Conservation (phyloP, 2,888 invertebrate genomes). For the Idaea aversata region DNA sequence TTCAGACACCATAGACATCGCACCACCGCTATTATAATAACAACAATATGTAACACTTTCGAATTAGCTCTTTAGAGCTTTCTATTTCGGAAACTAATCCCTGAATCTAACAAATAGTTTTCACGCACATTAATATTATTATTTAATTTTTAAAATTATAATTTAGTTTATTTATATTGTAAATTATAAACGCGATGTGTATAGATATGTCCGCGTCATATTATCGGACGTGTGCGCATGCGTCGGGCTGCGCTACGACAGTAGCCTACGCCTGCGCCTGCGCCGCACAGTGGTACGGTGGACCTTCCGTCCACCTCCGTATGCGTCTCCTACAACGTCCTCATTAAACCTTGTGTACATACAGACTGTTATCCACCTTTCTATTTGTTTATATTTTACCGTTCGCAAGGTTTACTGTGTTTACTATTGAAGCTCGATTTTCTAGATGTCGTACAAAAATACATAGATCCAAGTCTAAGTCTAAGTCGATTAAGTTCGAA, state of each 20-base stretch:
- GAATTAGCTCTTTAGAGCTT: no score
- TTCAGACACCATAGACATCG: conserved; percentile 25
- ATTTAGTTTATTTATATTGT: background rate
- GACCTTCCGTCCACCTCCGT: background rate
- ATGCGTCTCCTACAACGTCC: background rate
- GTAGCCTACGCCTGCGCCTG: background rate
- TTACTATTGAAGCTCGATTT: background rate
- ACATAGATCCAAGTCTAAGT: no score
- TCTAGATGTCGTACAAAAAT: no score
- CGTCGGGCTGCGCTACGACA: background rate
- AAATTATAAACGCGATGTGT: background rate
- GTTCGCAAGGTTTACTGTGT: background rate
- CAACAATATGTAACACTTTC: background rate
- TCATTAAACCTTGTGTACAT: background rate
- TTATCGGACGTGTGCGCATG: background rate
- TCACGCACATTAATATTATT: no score
- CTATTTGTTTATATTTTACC: background rate
- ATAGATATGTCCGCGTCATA: background rate
- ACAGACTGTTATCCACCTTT: background rate
- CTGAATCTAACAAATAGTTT: no score
- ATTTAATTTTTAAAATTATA: background rate
- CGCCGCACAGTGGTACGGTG: background rate
- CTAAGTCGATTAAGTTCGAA: no score
- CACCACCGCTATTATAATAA: background rate
- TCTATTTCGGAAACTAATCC: no score